These are phyloP conservation scores for Falcaria lacertinaria DNA, from an alignment of 2,888 invertebrate genomes.

Conservation along the genomic window DNA sequence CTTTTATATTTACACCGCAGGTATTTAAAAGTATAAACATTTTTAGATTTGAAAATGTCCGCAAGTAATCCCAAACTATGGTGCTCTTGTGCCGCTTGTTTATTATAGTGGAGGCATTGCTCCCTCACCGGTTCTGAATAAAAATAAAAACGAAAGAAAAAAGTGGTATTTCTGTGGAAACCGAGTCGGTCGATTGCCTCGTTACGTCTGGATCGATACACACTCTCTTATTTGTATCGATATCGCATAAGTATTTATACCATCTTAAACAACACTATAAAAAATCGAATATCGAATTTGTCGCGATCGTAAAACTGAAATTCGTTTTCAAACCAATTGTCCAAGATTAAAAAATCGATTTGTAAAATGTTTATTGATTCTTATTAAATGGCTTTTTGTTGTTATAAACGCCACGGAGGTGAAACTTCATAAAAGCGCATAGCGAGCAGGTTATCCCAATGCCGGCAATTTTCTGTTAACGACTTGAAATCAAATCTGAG, in stretches of 20 bases:
- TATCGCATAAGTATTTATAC: conserved; percentile 10
- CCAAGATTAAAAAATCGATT: background rate
- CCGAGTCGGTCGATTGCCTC: conserved; percentile 56
- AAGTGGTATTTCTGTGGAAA: conserved; percentile 63
- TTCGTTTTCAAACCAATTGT: background rate
- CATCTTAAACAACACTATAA: background rate
- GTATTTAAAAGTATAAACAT: no score
- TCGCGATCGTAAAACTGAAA: background rate
- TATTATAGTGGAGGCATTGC: conserved; percentile 64
- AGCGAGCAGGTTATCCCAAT: no score
- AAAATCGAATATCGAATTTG: conserved; percentile 4
- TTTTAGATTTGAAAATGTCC: no score
- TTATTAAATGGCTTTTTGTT: background rate
- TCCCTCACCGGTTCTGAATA: conserved; percentile 53
- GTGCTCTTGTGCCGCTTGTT: conserved; percentile 46
- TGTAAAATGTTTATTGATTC: background rate
- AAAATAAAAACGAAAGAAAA: conserved; percentile 60
- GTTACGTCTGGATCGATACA: conserved; percentile 52
- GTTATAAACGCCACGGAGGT: no score
- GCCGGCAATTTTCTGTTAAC: no score
- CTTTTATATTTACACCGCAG: no score
- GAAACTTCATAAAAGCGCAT: no score
- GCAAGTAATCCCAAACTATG: conserved; percentile 30
- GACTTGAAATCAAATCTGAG: no score
- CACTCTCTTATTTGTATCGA: conserved; percentile 28